Evolutionary conservation across 2,113 vertebrate species (phyloP).

Genomic region (Lepisosteus oculatus): DNA sequence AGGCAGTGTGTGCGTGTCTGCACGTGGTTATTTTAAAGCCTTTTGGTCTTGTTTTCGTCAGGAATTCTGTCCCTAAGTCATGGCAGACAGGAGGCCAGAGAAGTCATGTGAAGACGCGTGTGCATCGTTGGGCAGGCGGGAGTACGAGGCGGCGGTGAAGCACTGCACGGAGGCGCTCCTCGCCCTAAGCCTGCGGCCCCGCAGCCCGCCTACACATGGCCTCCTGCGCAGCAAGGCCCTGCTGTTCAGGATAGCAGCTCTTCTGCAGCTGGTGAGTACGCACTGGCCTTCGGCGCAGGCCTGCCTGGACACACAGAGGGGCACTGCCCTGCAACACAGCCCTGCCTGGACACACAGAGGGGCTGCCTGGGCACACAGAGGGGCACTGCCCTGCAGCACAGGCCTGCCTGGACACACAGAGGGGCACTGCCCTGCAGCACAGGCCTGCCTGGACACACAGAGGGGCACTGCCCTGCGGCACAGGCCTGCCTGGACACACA

Average conservation of each 20-base stretch:
- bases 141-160: conserved; percentile 90
- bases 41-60: conserved; percentile 36
- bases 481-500: no score
- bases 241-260: conserved; percentile 91
- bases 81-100: conserved; percentile 99
- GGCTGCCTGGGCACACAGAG: no score
- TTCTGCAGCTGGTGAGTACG: conserved; percentile 87
- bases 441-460: no score
- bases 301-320: no score
- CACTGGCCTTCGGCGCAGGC: not conserved
- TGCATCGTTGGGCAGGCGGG: conserved; percentile 89
- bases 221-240: conserved; percentile 86
- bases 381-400: no score
- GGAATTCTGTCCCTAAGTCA: conserved; percentile 97
- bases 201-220: conserved; percentile 60
- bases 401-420: no score
- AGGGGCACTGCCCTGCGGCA: no score
- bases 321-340: no score
- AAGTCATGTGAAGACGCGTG: conserved; percentile 99
- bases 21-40: no score
- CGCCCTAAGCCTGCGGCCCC: conserved; percentile 77
- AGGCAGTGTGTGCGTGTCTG: no score
- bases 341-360: no score
- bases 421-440: no score
- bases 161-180: conserved; percentile 92